These are phyloP conservation scores for Contarinia nasturtii DNA, from an alignment of 1,140 invertebrate species.

Conservation along the genomic window DNA sequence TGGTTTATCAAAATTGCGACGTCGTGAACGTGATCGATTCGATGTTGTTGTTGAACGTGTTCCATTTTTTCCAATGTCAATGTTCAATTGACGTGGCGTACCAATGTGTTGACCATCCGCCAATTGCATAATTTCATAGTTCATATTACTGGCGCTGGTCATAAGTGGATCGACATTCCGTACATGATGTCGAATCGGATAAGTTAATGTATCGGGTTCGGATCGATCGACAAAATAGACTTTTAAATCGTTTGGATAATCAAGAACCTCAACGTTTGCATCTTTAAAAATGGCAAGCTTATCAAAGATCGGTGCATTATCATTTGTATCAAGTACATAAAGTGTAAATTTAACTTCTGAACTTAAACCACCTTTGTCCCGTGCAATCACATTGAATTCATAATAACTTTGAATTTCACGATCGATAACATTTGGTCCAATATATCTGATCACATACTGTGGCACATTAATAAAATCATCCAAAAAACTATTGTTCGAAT, in stretches of 20 bases:
- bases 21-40: neutral
- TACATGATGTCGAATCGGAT: neutral
- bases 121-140: constrained; percentile 6
- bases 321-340: constrained; percentile 60
- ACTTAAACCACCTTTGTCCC: constrained; percentile 52
- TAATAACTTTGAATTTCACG: constrained; percentile 52
- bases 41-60: neutral
- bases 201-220: neutral
- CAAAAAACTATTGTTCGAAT: too few relatives aligned
- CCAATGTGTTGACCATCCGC: neutral
- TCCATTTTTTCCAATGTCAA: neutral
- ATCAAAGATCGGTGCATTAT: constrained; percentile 53
- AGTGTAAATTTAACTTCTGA: constrained; percentile 50
- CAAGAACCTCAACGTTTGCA: constrained; percentile 40
- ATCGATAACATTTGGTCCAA: constrained; percentile 40
- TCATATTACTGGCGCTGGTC: neutral
- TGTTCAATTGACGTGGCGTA: neutral
- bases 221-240: constrained; percentile 26
- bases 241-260: constrained; percentile 32
- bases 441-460: constrained; percentile 16
- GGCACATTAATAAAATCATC: constrained; percentile 6
- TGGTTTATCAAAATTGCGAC: neutral
- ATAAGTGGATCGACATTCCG: neutral
- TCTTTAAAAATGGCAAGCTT: constrained; percentile 43
- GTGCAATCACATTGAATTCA: constrained; percentile 48